phyloP scores from a whole-genome alignment of 1,140 invertebrate species.

The Papilio aristodemus region DNA sequence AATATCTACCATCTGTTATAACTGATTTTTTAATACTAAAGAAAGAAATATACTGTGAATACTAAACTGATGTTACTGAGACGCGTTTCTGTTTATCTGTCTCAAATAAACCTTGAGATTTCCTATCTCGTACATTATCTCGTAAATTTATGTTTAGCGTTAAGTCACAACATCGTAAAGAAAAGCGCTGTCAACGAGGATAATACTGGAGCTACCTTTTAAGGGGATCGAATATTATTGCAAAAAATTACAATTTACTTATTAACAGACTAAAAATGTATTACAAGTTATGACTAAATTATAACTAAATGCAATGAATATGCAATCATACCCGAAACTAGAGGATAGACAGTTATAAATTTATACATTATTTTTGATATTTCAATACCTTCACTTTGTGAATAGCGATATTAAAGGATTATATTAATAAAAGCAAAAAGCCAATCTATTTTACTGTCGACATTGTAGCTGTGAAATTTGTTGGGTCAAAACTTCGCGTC shows the following conservation, averaged over 20 bases:
- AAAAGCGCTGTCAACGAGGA: not conserved
- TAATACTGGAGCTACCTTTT: not conserved
- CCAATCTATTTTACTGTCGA: conserved; percentile 3
- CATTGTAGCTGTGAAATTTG: not conserved
- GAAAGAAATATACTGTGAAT: too few species aligned
- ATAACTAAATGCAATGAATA: too few species aligned
- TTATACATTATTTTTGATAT: too few species aligned
- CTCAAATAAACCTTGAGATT: conserved; percentile 9
- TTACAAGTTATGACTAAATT: too few species aligned
- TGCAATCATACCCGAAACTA: too few species aligned
- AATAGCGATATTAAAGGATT: not conserved
- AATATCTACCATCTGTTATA: too few species aligned
- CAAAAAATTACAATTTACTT: too few species aligned
- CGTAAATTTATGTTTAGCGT: conserved; percentile 18
- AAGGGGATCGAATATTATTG: not conserved
- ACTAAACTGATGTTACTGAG: too few species aligned
- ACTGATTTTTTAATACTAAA: too few species aligned
- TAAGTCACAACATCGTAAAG: conserved; percentile 20
- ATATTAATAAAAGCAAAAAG: not conserved
- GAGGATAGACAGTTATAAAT: too few species aligned
- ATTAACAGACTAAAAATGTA: too few species aligned
- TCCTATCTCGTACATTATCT: conserved; percentile 19
- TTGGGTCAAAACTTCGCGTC: conserved; percentile 15
- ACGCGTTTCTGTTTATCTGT: conserved; percentile 12
- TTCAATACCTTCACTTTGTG: too few species aligned